phyloP scores from a whole-genome alignment of 2,113 vertebrate genomes.

The Xiphophorus hellerii region DNA sequence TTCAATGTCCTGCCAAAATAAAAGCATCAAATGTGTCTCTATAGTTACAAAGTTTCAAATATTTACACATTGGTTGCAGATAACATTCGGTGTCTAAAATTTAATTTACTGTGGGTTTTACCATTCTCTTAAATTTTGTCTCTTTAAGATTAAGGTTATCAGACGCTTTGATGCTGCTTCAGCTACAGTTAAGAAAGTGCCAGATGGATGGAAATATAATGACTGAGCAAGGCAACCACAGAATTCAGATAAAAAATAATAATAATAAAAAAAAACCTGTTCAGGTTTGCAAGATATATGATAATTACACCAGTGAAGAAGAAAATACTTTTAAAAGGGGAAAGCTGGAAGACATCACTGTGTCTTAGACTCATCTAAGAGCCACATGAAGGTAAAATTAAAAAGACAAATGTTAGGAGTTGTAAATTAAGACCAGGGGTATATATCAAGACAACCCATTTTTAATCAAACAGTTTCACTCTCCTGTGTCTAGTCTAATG shows the following conservation, averaged over 20 bases:
- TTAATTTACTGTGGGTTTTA: conserved; percentile 15
- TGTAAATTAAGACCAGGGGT: conserved; percentile 30
- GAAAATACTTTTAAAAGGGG: conserved; percentile 37
- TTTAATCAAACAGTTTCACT: conserved; percentile 59
- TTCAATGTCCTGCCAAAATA: conserved; percentile 62
- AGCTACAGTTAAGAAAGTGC: conserved; percentile 47
- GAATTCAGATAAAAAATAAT: conserved; percentile 13
- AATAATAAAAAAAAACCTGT: conserved; percentile 24
- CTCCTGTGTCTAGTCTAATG: conserved; percentile 65
- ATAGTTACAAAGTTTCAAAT: conserved; percentile 42
- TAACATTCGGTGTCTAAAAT: conserved; percentile 8
- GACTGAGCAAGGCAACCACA: conserved; percentile 50
- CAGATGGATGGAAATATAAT: conserved; percentile 52
- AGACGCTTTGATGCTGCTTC: conserved; percentile 44
- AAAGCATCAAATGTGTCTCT: conserved; percentile 63
- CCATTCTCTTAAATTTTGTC: conserved; percentile 44
- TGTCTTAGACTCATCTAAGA: conserved; percentile 7
- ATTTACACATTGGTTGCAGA: conserved; percentile 21
- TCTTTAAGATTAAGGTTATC: conserved; percentile 65
- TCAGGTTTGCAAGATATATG: conserved; percentile 36
- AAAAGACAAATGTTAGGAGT: conserved; percentile 20
- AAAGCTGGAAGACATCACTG: conserved; percentile 28
- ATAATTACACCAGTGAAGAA: conserved; percentile 57
- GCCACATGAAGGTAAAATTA: conserved; percentile 30
- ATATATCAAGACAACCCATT: conserved; percentile 34